Evolutionary conservation across 2,113 vertebrate species (phyloP), one percentile per base, ranked within the genome.

Genomic region (Melanerpes formicivorus): DNA sequence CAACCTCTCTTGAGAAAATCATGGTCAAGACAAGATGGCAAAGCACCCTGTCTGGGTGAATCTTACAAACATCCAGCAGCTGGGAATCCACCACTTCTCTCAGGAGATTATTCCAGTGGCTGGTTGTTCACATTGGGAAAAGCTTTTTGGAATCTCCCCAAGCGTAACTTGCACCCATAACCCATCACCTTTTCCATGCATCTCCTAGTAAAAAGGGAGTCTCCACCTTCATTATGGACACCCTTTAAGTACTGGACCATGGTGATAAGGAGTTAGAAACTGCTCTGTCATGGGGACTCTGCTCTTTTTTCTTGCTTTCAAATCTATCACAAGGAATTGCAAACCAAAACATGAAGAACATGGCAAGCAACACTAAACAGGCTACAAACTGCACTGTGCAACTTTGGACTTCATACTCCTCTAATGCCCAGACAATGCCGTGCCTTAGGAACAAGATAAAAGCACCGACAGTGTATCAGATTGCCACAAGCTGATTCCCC

Each of bases 381-480:
- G 37, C 72, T 83, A 46, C n/a, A 90, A 93, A 79, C 29, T 82
- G 71, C 55, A 74, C 86, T 81, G 95, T 91, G 71, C 46, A 88
- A 83, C 82, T 95, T 92, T 80, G 66, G 21, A 84, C 82, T 92
- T 93, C 91, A 73, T 92, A 90, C 78, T 88, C 42, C 74, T 93
- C 73, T 94, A 82, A 79, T 73, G 29, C 89, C 62, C 62, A 76
- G 93, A 93, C 79, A 93, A 95, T 78, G 59, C 19, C 6, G 1
- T 7, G 30, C 78, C 63, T 95, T 81, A 90, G 37, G 69, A 92
- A 66, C 40, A 88, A 90, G 92, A 93, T 84, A 93, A 95, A 93
- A 96, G 83, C 59, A 87, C 55, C 78, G 78, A 87, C 62, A 90
- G 52, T 50, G 83, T 93, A 79, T 96, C 95, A 90, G 95, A 97